Conservation (phyloP, 2,113 vertebrate species). For the Megalops atlanticus region DNA sequence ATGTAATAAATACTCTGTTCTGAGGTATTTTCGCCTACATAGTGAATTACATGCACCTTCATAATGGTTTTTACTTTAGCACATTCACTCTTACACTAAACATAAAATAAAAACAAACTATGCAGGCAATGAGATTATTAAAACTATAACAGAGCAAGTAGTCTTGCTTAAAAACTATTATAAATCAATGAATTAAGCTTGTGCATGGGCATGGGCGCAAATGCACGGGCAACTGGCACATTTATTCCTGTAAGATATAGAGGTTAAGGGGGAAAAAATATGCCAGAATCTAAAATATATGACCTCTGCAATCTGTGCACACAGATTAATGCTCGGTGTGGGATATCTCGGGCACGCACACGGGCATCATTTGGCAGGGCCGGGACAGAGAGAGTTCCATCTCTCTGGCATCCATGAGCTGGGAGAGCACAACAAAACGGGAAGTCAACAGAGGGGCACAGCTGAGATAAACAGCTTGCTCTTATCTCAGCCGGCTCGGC, state of each 20-base stretch:
- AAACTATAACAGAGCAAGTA: too few relatives aligned
- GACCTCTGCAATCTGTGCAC: background rate
- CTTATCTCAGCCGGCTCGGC: background rate
- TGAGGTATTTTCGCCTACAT: too few relatives aligned
- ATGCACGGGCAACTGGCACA: too few relatives aligned
- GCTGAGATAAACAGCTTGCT: background rate
- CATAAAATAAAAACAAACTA: too few relatives aligned
- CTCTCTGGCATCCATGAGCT: slow-evolving; percentile 5
- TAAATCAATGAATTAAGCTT: too few relatives aligned
- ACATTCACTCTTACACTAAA: too few relatives aligned
- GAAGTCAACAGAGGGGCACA: background rate
- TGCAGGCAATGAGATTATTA: too few relatives aligned
- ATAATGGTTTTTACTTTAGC: too few relatives aligned
- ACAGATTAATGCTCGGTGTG: background rate
- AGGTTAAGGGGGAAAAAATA: background rate
- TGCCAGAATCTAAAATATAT: background rate
- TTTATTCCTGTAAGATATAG: background rate
- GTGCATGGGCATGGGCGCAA: too few relatives aligned
- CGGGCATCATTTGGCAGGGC: slow-evolving; percentile 3
- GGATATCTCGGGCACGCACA: slow-evolving; percentile 1
- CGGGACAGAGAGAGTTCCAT: background rate
- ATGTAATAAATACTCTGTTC: too few relatives aligned
- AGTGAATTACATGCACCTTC: too few relatives aligned
- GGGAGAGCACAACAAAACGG: background rate
- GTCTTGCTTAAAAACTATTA: too few relatives aligned